Base-by-base conservation (phyloP, 2,113 vertebrate genomes). In the Myotis lucifugus region DNA sequence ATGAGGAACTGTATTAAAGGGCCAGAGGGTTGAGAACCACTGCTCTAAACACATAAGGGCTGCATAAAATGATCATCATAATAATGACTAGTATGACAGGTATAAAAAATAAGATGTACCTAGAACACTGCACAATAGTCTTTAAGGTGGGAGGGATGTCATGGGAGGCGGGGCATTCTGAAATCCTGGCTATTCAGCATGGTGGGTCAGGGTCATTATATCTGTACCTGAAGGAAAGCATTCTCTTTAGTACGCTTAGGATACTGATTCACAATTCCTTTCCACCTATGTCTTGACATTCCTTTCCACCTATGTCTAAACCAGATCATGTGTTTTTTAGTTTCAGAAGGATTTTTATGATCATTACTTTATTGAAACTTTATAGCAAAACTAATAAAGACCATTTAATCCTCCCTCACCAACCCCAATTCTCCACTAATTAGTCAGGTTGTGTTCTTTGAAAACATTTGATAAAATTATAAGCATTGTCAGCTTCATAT, bases 181-280 rank as follows among this genome's bases (percentile, higher is more conserved):
- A 12, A 6, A 10, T 40, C 29, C 15, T 2, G 7, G n/a, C 17
- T 5, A 2, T 1, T 77, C 23, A 10, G 6, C 46, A 0, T 1
- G 17, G 18, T 8, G 6, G 48, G 17, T 29, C 29, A 5, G 37
- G 0, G 3, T 37, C 27, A 17, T 18, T 21, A 11, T 32, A 23
- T 0, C 11, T 17, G 21, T 6, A 12, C 3, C 70, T 23, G 42
- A 70, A 52, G 40, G 21, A 72, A 46, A 69, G 29, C 40, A 1
- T 9, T 46, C 40, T 6, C 40, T 52, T 9, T 2, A 12, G 21
- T 7, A 2, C 13, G 7, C 29, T 23, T 10, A 3, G 17, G 46
- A 9, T 1, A 3, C 3, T 27, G 32, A 18, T 5, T 23, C 21
- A 8, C 21, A 37, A 77, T 25, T 67, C 61, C 19, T 17, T 1